These are phyloP conservation scores for Lithosia quadra DNA, from an alignment of 2,888 invertebrate species.

Conservation along the genomic window DNA sequence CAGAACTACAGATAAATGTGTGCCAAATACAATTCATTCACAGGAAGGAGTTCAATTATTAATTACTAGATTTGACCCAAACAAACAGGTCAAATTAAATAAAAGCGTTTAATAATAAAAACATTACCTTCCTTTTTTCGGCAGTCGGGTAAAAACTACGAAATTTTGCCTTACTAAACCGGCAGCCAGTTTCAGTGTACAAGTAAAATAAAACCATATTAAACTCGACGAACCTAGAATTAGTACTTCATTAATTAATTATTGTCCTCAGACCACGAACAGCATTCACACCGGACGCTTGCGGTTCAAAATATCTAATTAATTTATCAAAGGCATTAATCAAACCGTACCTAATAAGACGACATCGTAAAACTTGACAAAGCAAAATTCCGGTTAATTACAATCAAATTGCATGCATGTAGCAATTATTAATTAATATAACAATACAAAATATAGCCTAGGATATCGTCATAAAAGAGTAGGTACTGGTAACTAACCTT, in stretches of 20 bases:
- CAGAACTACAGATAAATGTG: too few species aligned
- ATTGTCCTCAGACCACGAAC: neutral
- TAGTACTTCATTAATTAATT: neutral
- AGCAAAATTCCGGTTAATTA: neutral
- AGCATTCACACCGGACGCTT: neutral
- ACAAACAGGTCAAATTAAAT: too few species aligned
- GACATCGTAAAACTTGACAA: neutral
- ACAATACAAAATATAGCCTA: neutral
- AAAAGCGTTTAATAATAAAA: too few species aligned
- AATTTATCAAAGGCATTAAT: neutral
- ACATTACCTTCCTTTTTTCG: too few species aligned
- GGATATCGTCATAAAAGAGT: neutral
- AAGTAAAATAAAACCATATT: neutral
- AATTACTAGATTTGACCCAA: too few species aligned
- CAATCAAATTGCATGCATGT: slow-evolving; percentile 1
- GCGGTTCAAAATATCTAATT: neutral
- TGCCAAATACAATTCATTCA: too few species aligned
- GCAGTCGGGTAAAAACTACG: too few species aligned
- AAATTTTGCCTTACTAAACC: neutral
- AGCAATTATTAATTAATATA: neutral
- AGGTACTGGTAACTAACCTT: too few species aligned
- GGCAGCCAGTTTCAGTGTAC: too few species aligned
- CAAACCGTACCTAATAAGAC: neutral
- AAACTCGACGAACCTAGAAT: neutral
- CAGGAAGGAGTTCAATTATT: too few species aligned